These are phyloP conservation scores for Oligia latruncula DNA, from an alignment of 2,888 invertebrate species.

Conservation along the genomic window DNA sequence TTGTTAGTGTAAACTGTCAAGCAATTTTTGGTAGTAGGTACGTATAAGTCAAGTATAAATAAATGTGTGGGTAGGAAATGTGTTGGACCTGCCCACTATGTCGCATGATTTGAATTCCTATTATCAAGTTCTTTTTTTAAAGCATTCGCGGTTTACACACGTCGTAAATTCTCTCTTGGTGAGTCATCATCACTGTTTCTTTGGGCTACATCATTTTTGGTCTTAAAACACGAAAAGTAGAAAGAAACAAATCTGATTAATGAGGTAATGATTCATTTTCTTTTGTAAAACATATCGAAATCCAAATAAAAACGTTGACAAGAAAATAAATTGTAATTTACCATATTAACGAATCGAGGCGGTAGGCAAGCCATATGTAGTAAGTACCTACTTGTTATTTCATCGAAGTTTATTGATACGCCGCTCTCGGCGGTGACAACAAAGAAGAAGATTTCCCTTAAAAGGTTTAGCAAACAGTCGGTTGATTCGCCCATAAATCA, in stretches of 20 bases:
- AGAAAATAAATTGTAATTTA: conserved; percentile 48
- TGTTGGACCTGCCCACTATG: not conserved
- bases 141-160: conserved; percentile 27
- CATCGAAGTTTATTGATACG: conserved; percentile 73
- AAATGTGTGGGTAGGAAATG: conserved; percentile 11
- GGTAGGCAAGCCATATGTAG: conserved; percentile 46
- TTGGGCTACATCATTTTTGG: conserved; percentile 11
- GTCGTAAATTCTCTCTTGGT: conserved; percentile 28
- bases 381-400: conserved; percentile 55
- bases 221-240: conserved; percentile 10
- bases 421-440: conserved; percentile 69
- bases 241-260: conserved; percentile 30
- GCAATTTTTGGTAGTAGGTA: not conserved
- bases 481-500: conserved; percentile 83
- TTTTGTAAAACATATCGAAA: conserved; percentile 21
- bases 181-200: conserved; percentile 43
- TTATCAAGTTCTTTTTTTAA: conserved; percentile 31
- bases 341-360: conserved; percentile 40
- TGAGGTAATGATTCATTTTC: conserved; percentile 25
- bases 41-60: conserved; percentile 6
- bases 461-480: conserved; percentile 80
- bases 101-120: conserved; percentile 33
- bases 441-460: conserved; percentile 80
- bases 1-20: conserved; percentile 30
- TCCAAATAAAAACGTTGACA: conserved; percentile 13